Conservation (phyloP, 92 coral and sea anemone genomes). For the Scolanthus callimorphus region DNA sequence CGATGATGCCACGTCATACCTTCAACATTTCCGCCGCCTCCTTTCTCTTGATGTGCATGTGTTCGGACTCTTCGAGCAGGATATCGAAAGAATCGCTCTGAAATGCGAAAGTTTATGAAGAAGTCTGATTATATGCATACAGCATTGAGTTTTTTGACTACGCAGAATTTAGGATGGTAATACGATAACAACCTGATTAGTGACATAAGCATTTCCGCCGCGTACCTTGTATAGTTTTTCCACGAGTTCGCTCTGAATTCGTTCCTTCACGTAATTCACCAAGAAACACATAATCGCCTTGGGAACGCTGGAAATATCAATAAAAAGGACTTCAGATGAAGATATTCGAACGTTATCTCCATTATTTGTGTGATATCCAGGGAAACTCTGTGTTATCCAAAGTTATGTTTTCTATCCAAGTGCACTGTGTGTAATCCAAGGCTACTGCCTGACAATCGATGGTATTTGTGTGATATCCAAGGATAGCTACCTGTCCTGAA, state of each 20-base stretch:
- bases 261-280: constrained; percentile 90
- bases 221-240: constrained; percentile 95
- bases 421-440: too few relatives aligned
- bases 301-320: constrained; percentile 62
- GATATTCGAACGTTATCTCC: background rate
- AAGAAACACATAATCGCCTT: constrained; percentile 98
- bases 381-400: too few relatives aligned
- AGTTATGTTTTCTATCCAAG: too few relatives aligned
- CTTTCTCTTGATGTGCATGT: constrained; percentile 87
- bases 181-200: too few relatives aligned
- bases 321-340: background rate
- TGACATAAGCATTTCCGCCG: background rate
- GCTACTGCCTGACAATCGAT: too few relatives aligned
- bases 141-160: too few relatives aligned
- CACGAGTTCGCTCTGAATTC: constrained; percentile 97
- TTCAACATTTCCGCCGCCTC: constrained; percentile 98
- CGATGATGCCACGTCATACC: constrained; percentile 39
- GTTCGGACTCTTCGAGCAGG: constrained; percentile 92
- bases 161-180: too few relatives aligned
- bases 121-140: too few relatives aligned
- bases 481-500: constrained; percentile 84
- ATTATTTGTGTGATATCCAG: background rate
- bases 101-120: too few relatives aligned
- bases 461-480: too few relatives aligned
- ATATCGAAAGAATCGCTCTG: constrained; percentile 84